Base-by-base conservation (phyloP, 1,140 invertebrate species). In the Sycophila sp. region DNA sequence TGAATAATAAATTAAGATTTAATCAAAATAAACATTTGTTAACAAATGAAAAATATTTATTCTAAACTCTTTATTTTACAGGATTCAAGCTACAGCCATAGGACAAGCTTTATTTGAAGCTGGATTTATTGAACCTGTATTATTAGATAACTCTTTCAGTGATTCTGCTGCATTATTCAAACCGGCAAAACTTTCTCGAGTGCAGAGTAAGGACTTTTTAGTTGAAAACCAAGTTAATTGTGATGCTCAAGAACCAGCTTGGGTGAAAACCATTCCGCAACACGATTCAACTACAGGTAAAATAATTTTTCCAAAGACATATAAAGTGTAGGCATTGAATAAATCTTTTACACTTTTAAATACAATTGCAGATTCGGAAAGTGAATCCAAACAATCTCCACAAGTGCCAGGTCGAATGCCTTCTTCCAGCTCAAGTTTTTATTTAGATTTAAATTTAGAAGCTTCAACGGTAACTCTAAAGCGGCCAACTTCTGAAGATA, bases 41-140 rank as follows among this genome's bases (percentile, higher is more conserved):
- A 22, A 22, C 24, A 22, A 28, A 36, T 58, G 36, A 58, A 60
- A 36, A 42, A 26, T 62, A 55, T 28, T 56, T 56, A 42, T 26
- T 66, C 47, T 62, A 65, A 22, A n/a, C n/a, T n/a, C n/a, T n/a
- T 24, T 30, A 53, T 70, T 24, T 73, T 77, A 94, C n/a, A n/a
- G 94, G 78, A 86, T 91, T 11, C 94, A 96, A 86, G 95, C 93
- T 8, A 87, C 89, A 32, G 90, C 90, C 8, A 90, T 96, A 73
- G 94, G 94, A 19, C 94, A 96, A 86, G 92, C 92, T 15, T 83
- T 97, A 13, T 78, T 96, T 2, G 91, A 94, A 83, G 92, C 91
- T 17, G 91, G 91, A 28, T 94, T 92, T 74, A 88, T 97, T 58
- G 92, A 95, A 80, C 89, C 90, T 64, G 86, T 94, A 22, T 87